Evolutionary conservation across 2,797 vertebrate genomes (phyloP).

Genomic region (Botia kubotai): DNA sequence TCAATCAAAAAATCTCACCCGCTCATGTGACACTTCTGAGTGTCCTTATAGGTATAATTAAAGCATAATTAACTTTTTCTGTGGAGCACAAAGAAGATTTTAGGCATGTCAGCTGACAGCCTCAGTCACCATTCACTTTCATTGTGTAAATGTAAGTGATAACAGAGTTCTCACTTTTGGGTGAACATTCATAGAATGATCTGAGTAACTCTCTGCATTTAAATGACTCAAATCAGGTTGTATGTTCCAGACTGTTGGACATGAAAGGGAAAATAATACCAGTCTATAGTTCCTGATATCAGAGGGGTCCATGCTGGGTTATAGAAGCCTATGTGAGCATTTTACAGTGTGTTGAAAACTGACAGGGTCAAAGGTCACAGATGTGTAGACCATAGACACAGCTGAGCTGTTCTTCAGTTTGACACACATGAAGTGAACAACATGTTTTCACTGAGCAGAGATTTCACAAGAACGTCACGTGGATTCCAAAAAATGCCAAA

Average conservation of each 20-base stretch:
- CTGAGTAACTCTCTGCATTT: not conserved
- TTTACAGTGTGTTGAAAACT: not conserved
- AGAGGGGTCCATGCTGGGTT: not conserved
- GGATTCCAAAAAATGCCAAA: not conserved
- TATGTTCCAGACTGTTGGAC: not conserved
- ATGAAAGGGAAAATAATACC: not conserved
- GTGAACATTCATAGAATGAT: not conserved
- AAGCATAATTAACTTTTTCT: no score
- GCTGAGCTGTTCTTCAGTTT: slow-evolving; percentile 8
- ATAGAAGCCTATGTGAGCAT: not conserved
- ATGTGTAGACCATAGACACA: slow-evolving; percentile 12
- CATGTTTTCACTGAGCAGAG: not conserved
- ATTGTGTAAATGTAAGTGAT: no score
- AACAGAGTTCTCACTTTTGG: not conserved
- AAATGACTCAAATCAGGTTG: not conserved
- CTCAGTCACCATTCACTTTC: no score
- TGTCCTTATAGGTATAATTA: no score
- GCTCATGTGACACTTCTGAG: no score
- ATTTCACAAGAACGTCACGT: slow-evolving; percentile 11
- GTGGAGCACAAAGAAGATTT: no score
- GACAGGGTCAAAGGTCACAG: not conserved
- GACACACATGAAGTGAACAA: not conserved
- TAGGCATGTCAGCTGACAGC: no score
- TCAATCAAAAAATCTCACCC: no score
- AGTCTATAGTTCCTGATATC: not conserved